Evolutionary conservation across 2,888 invertebrate genomes (phyloP), one percentile per base, ranked within the genome.

Genomic region (Campoletis raptor): DNA sequence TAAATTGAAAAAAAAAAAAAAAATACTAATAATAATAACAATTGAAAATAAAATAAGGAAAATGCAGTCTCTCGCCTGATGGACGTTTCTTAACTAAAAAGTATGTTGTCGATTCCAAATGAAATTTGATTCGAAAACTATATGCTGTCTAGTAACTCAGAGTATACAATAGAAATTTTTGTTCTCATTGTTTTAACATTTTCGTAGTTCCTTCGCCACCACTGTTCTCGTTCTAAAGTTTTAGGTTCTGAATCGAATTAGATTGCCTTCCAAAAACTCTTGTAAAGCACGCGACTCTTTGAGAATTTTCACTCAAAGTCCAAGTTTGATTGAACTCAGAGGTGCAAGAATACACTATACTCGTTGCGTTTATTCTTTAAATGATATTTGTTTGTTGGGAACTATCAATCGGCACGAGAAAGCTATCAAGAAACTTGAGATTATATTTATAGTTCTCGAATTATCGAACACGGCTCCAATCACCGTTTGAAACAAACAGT

Each of bases 401-500:
- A 48, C 48, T 48, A 70, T 70, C 45, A 70, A 70, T 70, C 12
- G 70, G 42, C 45, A 70, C 15, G 70, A 15, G 15, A 48, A 45
- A 30, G 9, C 48, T 24, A 21, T 21, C 15, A 24, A 3, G 70
- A 48, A 70, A 70, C 48, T 70, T 36, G 70, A 70, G 48, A 70
- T 70, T 70, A 48, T 70, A 48, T 70, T 48, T 70, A 48, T 48
- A 30, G 48, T 30, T 24, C n/a, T 8, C 57, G 69, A 57, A 67
- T 54, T 74, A 48, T 40, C 64, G 45, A 18, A 36, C n/a, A 36
- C 15, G 64, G 42, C 45, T 66, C 36, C 73, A 79, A 74, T 83
- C 73, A 69, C 73, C 15, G 69, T 83, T 83, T 37, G 61, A 74
- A 73, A 57, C 73, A 24, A 73, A 73, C 48, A 74, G 21, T n/a